phyloP scores from a whole-genome alignment of 2,888 invertebrate genomes.

The Ferdinandea cuprea region DNA sequence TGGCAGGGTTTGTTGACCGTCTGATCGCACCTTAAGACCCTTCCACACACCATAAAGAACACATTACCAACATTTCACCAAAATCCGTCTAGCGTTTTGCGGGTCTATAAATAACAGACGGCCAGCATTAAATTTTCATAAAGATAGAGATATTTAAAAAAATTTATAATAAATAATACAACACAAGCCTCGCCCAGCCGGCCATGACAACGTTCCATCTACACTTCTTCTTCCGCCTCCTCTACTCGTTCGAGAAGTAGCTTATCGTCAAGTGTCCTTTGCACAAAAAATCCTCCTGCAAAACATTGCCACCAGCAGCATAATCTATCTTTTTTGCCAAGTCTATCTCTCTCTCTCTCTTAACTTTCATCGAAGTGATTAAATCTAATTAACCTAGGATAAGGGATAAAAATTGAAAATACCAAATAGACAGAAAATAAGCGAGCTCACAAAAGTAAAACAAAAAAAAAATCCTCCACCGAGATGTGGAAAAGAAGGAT shows the following conservation, averaged over 20 bases:
- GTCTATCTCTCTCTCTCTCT: not conserved
- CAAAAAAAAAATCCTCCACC: not conserved
- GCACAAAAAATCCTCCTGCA: slow-evolving; percentile 15
- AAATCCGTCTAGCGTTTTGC: too few relatives aligned
- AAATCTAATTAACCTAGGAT: slow-evolving; percentile 71
- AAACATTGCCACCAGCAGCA: slow-evolving; percentile 15
- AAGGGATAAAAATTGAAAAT: slow-evolving; percentile 62
- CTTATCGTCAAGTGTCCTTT: slow-evolving; percentile 16
- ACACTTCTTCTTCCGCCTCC: not conserved
- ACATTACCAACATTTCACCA: too few relatives aligned
- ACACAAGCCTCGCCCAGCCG: too few relatives aligned
- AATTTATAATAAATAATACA: too few relatives aligned
- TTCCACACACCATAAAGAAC: too few relatives aligned
- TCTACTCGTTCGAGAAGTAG: not conserved
- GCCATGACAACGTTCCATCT: not conserved
- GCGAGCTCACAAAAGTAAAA: slow-evolving; percentile 25
- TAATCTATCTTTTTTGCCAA: not conserved
- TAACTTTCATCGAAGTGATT: slow-evolving; percentile 52
- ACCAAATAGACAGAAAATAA: slow-evolving; percentile 29
- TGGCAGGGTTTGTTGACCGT: too few relatives aligned
- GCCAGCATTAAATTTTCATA: too few relatives aligned
- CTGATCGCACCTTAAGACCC: too few relatives aligned
- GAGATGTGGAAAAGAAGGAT: slow-evolving; percentile 1
- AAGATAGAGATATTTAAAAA: too few relatives aligned
- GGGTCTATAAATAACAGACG: too few relatives aligned